phyloP scores from a whole-genome alignment of 2,113 vertebrate genomes.

The Hyperoodon ampullatus region DNA sequence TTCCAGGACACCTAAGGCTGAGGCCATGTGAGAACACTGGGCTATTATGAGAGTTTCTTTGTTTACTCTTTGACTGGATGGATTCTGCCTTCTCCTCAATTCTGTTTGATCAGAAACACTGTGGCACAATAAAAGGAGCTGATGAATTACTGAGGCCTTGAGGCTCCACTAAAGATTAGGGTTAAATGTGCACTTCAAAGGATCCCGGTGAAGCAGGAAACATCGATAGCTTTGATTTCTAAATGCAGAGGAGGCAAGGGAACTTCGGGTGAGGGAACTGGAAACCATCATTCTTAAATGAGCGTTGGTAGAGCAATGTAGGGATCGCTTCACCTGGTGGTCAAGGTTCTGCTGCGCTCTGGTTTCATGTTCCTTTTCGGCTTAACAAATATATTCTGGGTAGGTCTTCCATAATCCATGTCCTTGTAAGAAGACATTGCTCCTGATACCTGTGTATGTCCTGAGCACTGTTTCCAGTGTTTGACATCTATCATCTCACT shows the following conservation, averaged over 20 bases:
- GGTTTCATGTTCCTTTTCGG: neutral
- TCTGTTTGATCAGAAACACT: slow-evolving; percentile 64
- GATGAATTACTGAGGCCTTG: slow-evolving; percentile 17
- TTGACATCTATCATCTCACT: neutral
- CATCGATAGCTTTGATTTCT: slow-evolving; percentile 8
- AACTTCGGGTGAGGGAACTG: neutral
- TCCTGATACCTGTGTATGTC: neutral
- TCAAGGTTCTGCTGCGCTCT: neutral
- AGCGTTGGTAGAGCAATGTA: neutral
- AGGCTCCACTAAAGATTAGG: slow-evolving; percentile 4
- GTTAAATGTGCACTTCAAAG: slow-evolving; percentile 44
- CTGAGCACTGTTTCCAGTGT: neutral
- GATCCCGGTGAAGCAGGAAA: neutral
- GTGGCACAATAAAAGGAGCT: slow-evolving; percentile 15
- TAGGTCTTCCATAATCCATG: neutral
- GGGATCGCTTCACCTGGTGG: neutral
- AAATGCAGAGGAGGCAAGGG: neutral
- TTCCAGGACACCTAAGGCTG: slow-evolving; percentile 84
- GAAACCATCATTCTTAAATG: neutral
- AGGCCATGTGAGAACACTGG: slow-evolving; percentile 86
- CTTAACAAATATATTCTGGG: neutral
- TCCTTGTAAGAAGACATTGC: neutral
- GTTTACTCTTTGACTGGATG: slow-evolving; percentile 41
- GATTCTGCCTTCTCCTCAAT: slow-evolving; percentile 53
- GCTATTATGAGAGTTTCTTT: slow-evolving; percentile 85